A percentile compares a stretch with the other conserved stretches of the same genome.
Conservation (phyloP, 1,140 invertebrate species). For the Leptestheria dahalacensis region DNA sequence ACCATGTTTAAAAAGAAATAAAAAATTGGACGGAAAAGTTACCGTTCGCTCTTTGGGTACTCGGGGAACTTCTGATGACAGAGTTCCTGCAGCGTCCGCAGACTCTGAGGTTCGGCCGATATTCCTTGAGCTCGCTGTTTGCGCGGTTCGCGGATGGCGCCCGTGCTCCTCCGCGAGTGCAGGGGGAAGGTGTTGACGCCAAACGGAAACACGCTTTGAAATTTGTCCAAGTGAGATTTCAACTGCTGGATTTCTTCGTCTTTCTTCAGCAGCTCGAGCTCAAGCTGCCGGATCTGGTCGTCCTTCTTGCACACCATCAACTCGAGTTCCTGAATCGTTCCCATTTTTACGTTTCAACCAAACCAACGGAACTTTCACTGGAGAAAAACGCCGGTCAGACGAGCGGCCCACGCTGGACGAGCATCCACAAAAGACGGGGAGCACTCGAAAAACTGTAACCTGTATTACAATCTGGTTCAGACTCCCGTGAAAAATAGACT, state of each 20-base stretch:
- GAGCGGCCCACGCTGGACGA: too few species aligned
- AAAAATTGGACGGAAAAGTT: too few species aligned
- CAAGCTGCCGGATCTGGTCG: constrained; percentile 11
- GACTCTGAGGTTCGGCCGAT: constrained; percentile 75
- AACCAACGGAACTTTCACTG: too few species aligned
- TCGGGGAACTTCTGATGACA: constrained; percentile 53
- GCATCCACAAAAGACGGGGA: too few species aligned
- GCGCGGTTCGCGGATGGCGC: constrained; percentile 30
- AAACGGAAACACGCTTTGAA: constrained; percentile 74
- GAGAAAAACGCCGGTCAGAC: too few species aligned
- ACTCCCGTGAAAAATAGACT: too few species aligned
- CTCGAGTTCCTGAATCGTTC: constrained; percentile 6
- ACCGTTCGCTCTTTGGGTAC: constrained; percentile 72
- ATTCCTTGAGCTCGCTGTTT: constrained; percentile 79
- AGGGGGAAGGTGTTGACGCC: constrained; percentile 12
- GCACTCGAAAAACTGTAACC: too few species aligned
- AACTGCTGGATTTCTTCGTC: constrained; percentile 70
- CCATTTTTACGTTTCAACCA: too few species aligned
- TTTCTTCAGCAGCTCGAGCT: constrained; percentile 31
- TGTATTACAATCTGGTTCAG: too few species aligned
- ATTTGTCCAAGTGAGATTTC: constrained; percentile 79
- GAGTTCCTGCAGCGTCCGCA: constrained; percentile 57
- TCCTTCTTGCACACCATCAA: constrained; percentile 2
- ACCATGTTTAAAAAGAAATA: neutral
- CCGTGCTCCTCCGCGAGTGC: neutral